A percentile compares a stretch with the other conserved stretches of the same genome.
phyloP scores from a whole-genome alignment of 2,888 invertebrate species.

The Julus scandinavius region DNA sequence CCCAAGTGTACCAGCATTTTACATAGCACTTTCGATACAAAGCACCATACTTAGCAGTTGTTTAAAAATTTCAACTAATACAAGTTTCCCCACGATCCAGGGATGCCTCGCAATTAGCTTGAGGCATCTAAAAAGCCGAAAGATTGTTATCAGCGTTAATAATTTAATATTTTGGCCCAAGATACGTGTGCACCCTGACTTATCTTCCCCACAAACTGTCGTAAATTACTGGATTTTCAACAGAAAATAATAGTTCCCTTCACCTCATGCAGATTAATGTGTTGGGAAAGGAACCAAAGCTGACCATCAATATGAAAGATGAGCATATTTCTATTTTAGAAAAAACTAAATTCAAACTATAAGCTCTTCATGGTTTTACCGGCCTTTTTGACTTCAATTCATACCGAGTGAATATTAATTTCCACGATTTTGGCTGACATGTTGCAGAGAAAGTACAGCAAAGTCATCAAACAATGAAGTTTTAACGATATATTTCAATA shows the following conservation, averaged over 20 bases:
- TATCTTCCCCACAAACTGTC: slow-evolving; percentile 31
- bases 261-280: slow-evolving; percentile 1
- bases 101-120: not conserved
- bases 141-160: slow-evolving; percentile 16
- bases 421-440: too few relatives aligned
- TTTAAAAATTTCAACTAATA: too few relatives aligned
- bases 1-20: too few relatives aligned
- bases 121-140: not conserved
- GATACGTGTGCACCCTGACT: slow-evolving; percentile 10
- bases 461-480: too few relatives aligned
- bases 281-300: slow-evolving; percentile 11
- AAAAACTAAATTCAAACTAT: not conserved
- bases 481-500: too few relatives aligned
- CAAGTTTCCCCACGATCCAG: not conserved
- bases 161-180: slow-evolving; percentile 33
- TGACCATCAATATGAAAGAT: not conserved
- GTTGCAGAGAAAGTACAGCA: too few relatives aligned
- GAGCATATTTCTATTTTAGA: not conserved
- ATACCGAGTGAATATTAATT: too few relatives aligned
- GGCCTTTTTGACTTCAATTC: too few relatives aligned
- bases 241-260: slow-evolving; percentile 25
- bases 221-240: slow-evolving; percentile 25
- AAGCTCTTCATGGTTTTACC: not conserved
- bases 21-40: too few relatives aligned
- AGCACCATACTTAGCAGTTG: too few relatives aligned